Base-by-base conservation (phyloP, 1,140 invertebrate species). In the Papilio polytes region DNA sequence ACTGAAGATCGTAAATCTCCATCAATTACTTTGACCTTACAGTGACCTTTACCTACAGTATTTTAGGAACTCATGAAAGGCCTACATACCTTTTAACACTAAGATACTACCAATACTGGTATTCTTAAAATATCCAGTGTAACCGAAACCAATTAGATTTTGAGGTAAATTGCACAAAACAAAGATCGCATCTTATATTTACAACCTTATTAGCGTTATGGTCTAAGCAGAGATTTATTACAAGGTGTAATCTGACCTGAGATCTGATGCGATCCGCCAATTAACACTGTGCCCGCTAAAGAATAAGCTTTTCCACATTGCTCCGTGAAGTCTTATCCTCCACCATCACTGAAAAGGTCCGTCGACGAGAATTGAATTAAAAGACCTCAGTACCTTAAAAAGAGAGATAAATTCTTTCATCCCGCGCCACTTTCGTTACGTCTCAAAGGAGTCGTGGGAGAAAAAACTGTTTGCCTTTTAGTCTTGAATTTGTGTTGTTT, bases 401-500 rank as follows among this genome's bases (percentile, higher is more conserved):
- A 63, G 59, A 26, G 63, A 70, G 63, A 70, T 70, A 70, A 70
- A 70, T 70, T 70, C 63, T 70, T 70, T 36, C 63, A 70, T 70
- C 63, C 26, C 63, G 12, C 63, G 26, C 63, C 26, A 70, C 63
- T 70, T 70, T 70, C 63, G 22, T 31, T 31, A 70, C 63, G 26
- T 70, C 63, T 70, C 63, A 31, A 26, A 70, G 26, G 76, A n/a
- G 48, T 59, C 66, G 36, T 81, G 73, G 59, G 78, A 36, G 70
- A 10, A 18, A 36, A 74, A 73, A 56, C 79, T 56, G 76, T 81
- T 81, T 81, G 78, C 78, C 76, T 81, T 48, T 74, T 72, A 81
- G 76, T 22, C 18, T 78, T 51, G 80, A 81, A 81, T 78, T 81
- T 81, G 77, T 81, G 76, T 46, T 81, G 20, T 79, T 51, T 81